phyloP scores from a whole-genome alignment of 2,888 invertebrate genomes.

The Tuberolachnus salignus region DNA sequence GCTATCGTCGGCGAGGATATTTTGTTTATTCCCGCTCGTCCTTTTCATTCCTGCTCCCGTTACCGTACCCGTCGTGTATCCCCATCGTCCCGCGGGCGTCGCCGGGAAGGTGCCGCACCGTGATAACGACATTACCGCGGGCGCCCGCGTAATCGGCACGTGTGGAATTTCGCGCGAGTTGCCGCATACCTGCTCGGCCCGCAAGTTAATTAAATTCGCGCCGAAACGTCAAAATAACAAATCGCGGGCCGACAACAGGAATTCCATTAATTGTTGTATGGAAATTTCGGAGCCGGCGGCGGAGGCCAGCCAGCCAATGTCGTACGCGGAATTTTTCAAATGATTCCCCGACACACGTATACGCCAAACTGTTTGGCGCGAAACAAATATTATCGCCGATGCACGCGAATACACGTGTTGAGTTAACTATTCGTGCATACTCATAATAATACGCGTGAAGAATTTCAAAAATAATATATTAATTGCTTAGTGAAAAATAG shows the following conservation, averaged over 20 bases:
- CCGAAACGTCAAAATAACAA: conserved; percentile 32
- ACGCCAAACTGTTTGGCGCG: too few relatives aligned
- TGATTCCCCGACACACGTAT: not conserved
- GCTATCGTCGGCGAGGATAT: conserved; percentile 26
- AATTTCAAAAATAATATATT: too few relatives aligned
- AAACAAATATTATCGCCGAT: too few relatives aligned
- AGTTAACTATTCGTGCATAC: too few relatives aligned
- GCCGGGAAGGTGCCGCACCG: conserved; percentile 10
- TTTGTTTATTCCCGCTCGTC: conserved; percentile 27
- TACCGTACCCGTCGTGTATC: conserved; percentile 4
- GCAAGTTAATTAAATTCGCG: conserved; percentile 54
- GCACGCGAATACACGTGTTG: too few relatives aligned
- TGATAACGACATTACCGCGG: conserved; percentile 53
- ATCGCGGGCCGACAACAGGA: conserved; percentile 18
- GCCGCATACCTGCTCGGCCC: conserved; percentile 27
- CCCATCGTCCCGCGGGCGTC: not conserved
- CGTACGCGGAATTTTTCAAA: not conserved
- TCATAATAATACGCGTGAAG: too few relatives aligned
- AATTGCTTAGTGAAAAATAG: too few relatives aligned
- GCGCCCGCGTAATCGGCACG: conserved; percentile 46
- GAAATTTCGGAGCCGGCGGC: not conserved
- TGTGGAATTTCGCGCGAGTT: conserved; percentile 50
- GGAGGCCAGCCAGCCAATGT: not conserved
- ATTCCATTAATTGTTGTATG: conserved; percentile 37
- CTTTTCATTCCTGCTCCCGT: not conserved